A percentile compares a stretch with the other conserved stretches of the same genome.
These are phyloP conservation scores for Lucinisca nassula DNA, from an alignment of 2,888 invertebrate genomes.

Conservation along the genomic window DNA sequence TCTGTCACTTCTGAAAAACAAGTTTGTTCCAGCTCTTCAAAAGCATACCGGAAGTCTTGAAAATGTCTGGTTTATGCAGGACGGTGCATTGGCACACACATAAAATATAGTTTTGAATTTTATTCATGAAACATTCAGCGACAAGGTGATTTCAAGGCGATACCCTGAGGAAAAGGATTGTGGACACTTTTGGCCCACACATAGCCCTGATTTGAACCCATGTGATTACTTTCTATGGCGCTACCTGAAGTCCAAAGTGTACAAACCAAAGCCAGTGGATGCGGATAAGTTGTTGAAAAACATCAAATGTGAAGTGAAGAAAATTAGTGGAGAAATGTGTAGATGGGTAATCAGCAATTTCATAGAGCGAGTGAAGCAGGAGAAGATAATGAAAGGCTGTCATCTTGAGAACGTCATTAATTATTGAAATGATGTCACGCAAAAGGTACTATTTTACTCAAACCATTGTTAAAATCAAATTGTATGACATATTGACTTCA, in stretches of 20 bases:
- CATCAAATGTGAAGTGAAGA: slow-evolving; percentile 35
- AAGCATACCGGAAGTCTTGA: slow-evolving; percentile 18
- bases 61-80: slow-evolving; percentile 19
- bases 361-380: background rate
- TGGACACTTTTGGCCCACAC: too few species aligned
- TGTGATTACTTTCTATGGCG: too few species aligned
- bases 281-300: slow-evolving; percentile 25
- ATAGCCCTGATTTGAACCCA: too few species aligned
- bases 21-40: slow-evolving; percentile 11
- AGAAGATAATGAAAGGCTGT: slow-evolving; percentile 11
- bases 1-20: slow-evolving; percentile 36
- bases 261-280: slow-evolving; percentile 22
- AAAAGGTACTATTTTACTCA: too few species aligned
- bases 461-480: too few species aligned
- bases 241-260: slow-evolving; percentile 21
- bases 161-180: too few species aligned
- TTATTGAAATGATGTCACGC: slow-evolving; percentile 14
- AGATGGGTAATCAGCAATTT: slow-evolving; percentile 26
- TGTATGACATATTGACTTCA: too few species aligned
- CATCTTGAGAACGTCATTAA: slow-evolving; percentile 27
- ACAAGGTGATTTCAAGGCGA: too few species aligned
- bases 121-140: too few species aligned
- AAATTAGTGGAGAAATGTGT: slow-evolving; percentile 24
- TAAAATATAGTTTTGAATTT: too few species aligned
- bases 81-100: too few species aligned